Conservation (phyloP, 2,113 vertebrate species). For the Syrmaticus mikado region DNA sequence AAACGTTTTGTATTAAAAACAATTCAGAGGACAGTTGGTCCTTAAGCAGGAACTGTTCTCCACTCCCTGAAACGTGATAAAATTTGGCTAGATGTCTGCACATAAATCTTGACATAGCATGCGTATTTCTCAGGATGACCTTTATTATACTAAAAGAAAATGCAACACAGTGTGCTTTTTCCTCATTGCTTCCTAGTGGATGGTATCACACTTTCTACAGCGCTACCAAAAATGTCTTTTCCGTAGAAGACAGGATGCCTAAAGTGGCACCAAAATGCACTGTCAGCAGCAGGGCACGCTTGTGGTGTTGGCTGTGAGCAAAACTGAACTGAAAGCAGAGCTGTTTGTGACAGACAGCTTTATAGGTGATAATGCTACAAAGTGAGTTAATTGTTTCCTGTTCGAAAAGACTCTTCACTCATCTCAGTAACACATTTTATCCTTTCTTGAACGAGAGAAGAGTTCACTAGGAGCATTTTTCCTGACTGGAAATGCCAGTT, state of each 20-base stretch:
- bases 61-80: not conserved
- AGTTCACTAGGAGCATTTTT: not conserved
- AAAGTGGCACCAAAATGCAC: accelerated
- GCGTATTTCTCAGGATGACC: not conserved
- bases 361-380: not conserved
- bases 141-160: not conserved
- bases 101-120: not conserved
- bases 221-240: not conserved
- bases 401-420: not conserved
- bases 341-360: not conserved
- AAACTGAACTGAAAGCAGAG: not conserved
- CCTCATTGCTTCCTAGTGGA: accelerated
- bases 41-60: not conserved
- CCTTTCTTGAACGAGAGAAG: not conserved
- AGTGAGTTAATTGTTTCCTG: not conserved
- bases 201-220: not conserved
- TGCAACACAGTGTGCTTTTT: not conserved
- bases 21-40: not conserved
- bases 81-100: not conserved
- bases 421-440: not conserved
- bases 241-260: not conserved
- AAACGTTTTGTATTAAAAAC: not conserved
- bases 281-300: accelerated
- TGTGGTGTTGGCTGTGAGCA: accelerated
- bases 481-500: not conserved